Base-by-base conservation (phyloP, 2,797 vertebrate species). In the Enteromius mattozi region DNA sequence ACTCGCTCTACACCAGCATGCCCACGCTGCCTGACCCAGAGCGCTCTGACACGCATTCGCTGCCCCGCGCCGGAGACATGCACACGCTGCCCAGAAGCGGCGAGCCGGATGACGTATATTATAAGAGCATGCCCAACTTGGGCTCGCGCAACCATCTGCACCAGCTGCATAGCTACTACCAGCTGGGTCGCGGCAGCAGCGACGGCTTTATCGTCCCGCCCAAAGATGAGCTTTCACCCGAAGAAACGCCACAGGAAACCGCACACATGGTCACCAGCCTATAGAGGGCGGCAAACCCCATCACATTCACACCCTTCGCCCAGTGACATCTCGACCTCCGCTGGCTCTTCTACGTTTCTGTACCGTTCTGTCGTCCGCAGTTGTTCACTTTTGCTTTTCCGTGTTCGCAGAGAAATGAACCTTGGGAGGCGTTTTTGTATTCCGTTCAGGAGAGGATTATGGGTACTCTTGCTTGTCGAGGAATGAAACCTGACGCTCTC, bases 41-140 rank as follows among this genome's bases (percentile, higher is more conserved):
- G 89, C 94, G 95, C 0, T 86, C 93, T 27, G 88, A 93, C 83
- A 89, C 54, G 0, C 72, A 78, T 30, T 75, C 78, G 1, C 71
- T 79, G 91, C 4, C 89, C 87, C 14, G 87, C 89, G 16, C 77
- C 88, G 3, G 88, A 10, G 68, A 35, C 89, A 0, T 85, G 90
- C 3, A 86, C 69, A 80, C 54, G 82, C 82, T 88, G 90, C 79
- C 24, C 59, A 88, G 56, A 82, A 89, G 0, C 91, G 97, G 88
- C 88, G 95, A 89, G 96, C 94, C 83, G 88, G 98, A 99, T 0
- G 98, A 99, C 45, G 96, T 98, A 90, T 99, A 98, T 95, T 99
- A 99, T 96, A 99, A 99, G 93, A 99, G 98, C 94, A 99, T 99
- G 98, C 98, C 98, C 90, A 99, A 99, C 94, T 91, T 99, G 72